These are phyloP conservation scores for Montipora capricornis DNA, from an alignment of 64 coral and sea anemone species.

Conservation along the genomic window DNA sequence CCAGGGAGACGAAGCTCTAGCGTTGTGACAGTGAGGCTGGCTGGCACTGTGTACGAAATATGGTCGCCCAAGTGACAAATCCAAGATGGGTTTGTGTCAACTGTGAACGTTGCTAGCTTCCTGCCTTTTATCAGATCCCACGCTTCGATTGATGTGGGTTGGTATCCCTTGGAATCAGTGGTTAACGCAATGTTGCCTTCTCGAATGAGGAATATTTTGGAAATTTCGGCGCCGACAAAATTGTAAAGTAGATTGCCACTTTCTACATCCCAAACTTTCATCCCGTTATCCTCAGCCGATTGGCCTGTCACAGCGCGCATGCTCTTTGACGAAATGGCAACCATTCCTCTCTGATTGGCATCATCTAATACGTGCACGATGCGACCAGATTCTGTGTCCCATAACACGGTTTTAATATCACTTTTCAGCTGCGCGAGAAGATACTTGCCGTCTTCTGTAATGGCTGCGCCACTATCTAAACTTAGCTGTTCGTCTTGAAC, in stretches of 20 bases:
- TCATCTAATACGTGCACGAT: slow-evolving; percentile 24
- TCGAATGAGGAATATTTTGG: slow-evolving; percentile 20
- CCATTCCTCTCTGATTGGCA: background rate
- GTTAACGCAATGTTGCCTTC: slow-evolving; percentile 13
- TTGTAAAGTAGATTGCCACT: slow-evolving; percentile 10
- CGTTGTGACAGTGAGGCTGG: slow-evolving; percentile 27
- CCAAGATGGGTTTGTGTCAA: slow-evolving; percentile 19
- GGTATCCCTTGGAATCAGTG: slow-evolving; percentile 21
- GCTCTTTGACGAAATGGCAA: slow-evolving; percentile 23
- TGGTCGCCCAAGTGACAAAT: slow-evolving; percentile 21
- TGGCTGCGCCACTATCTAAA: slow-evolving; percentile 58
- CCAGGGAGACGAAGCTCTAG: slow-evolving; percentile 38
- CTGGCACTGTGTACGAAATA: slow-evolving; percentile 20
- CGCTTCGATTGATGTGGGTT: slow-evolving; percentile 11
- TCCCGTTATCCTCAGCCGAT: background rate
- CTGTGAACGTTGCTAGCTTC: slow-evolving; percentile 39
- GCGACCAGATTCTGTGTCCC: slow-evolving; percentile 26
- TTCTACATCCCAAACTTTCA: slow-evolving; percentile 60
- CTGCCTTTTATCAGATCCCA: slow-evolving; percentile 45
- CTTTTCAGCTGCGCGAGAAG: slow-evolving; percentile 17
- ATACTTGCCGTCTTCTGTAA: slow-evolving; percentile 79
- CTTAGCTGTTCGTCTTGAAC: slow-evolving; percentile 49
- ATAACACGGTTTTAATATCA: slow-evolving; percentile 8
- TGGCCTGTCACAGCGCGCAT: slow-evolving; percentile 28
- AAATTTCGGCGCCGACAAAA: background rate